Conservation (phyloP, 2,797 vertebrate species). For the Pangasius macronema region DNA sequence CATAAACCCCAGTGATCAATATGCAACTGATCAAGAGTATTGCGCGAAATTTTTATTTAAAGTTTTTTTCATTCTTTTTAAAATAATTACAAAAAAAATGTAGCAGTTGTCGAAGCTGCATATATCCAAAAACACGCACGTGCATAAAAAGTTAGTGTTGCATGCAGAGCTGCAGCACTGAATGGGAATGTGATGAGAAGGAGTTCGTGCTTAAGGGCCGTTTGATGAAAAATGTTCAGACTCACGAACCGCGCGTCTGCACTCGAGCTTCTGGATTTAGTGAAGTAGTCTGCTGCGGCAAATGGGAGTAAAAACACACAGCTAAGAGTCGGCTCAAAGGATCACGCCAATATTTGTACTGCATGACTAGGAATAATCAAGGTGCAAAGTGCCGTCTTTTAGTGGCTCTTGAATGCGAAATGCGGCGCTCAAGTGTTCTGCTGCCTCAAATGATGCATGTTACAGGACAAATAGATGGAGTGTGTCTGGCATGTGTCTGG, state of each 20-base stretch:
- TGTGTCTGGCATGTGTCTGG: conserved; percentile 74
- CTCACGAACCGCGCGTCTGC: conserved; percentile 81
- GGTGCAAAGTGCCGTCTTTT: conserved; percentile 80
- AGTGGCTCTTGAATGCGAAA: conserved; percentile 87
- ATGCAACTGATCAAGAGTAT: not conserved
- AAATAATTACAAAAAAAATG: not conserved
- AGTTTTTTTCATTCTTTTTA: too few relatives aligned
- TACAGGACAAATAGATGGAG: conserved; percentile 75
- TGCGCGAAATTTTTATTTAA: not conserved
- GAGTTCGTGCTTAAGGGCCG: conserved; percentile 78
- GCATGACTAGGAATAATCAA: conserved; percentile 98
- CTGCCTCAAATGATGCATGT: conserved; percentile 73
- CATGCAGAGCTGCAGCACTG: conserved; percentile 64
- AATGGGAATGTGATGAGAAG: conserved; percentile 58
- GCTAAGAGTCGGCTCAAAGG: conserved; percentile 87
- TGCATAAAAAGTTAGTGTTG: conserved; percentile 50
- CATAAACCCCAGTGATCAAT: not conserved
- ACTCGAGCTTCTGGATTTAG: conserved; percentile 85
- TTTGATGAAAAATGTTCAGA: conserved; percentile 68
- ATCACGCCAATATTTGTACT: conserved; percentile 99
- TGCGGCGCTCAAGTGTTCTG: conserved; percentile 82
- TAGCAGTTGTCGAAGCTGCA: not conserved
- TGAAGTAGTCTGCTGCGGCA: conserved; percentile 80
- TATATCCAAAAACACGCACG: not conserved
- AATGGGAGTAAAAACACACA: conserved; percentile 84